Evolutionary conservation across 2,888 invertebrate species (phyloP), one percentile per base, ranked within the genome.

Genomic region (Sthenelais limicola): DNA sequence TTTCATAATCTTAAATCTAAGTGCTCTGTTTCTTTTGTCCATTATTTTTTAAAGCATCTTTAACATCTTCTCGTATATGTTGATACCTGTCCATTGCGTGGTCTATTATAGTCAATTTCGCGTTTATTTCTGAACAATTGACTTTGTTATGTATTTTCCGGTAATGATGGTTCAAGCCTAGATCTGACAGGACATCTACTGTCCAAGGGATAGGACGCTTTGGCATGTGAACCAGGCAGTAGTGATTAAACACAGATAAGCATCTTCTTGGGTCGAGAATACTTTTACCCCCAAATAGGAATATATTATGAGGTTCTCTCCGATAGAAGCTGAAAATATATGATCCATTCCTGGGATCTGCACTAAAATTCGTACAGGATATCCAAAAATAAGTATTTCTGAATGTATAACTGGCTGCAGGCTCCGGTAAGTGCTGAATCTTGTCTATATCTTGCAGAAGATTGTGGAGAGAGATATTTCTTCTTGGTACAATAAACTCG

Each of bases 91-190:
- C 43, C 43, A 43, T 18, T 9, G 43, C 18, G 43, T 18, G 43
- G 43, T 43, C 43, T 12, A 18, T 43, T 9, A 43, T 43, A 43
- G 12, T 43, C 43, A 43, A 12, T 18, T 43, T 43, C 9, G 18
- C 43, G 12, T 18, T 43, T 9, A 43, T 9, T 18, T 43, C 12
- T 18, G 9, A 9, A 43, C 43, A 43, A 12, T 43, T 18, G 12
- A 12, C 43, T 18, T 18, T 18, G 12, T 9, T 9, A 9, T 18
- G 9, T 18, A 9, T 43, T 32, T 35, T 62, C 30, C 32, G 49
- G 68, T 68, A 68, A n/a, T 68, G 68, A n/a, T 68, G 68, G 33
- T 49, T 68, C 49, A 51, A 32, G 1, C 33, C 68, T 9, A 68
- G 21, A n/a, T 4, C 15, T 9, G 28, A 15, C 15, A 21, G 9